Evolutionary conservation across 2,888 invertebrate species (phyloP), one percentile per base, ranked within the genome.

Genomic region (Philonicus albiceps): DNA sequence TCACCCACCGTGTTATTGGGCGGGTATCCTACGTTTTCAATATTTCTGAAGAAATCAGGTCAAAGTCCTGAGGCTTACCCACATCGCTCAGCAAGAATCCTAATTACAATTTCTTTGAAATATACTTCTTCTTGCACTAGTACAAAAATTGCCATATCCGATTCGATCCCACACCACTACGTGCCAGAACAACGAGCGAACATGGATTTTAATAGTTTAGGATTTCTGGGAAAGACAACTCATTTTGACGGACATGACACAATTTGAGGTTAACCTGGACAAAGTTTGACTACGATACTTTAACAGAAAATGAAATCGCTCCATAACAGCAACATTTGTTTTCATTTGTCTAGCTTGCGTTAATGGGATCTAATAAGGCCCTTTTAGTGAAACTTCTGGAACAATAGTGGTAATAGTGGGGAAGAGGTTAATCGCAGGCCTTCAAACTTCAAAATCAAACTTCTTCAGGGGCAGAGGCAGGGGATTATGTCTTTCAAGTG

Each of bases 131-230:
- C 74, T 30, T n/a, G 30, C 11, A 37, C 37, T 13, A 37, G 37
- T 11, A 37, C 11, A 8, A 3, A 49, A 49, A 55, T 55, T 22
- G 22, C 64, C n/a, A n/a, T 16, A 22, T 64, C 27, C 22, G 19
- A 64, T 64, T 22, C 64, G 27, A 27, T 3, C 64, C 11, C 11
- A 53, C 8, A 2, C 64, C 19, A 64, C 1, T 3, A 16, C 22
- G 22, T 7, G 7, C 11, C 37, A 16, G 37, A 64, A 64, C 64
- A 34, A 22, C 27, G 37, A 27, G 8, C 37, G 4, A 64, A 64
- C 64, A 64, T 83, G 64, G 81, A 83, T 22, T 83, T 83, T 83
- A 83, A 83, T 83, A 64, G 37, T n/a, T 83, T 83, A 83, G 81
- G 81, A 83, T 83, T 22, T 22, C 64, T 19, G 4, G 13, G 37